Base-by-base conservation (phyloP, 2,797 vertebrate species). In the Simalia tracyae region DNA sequence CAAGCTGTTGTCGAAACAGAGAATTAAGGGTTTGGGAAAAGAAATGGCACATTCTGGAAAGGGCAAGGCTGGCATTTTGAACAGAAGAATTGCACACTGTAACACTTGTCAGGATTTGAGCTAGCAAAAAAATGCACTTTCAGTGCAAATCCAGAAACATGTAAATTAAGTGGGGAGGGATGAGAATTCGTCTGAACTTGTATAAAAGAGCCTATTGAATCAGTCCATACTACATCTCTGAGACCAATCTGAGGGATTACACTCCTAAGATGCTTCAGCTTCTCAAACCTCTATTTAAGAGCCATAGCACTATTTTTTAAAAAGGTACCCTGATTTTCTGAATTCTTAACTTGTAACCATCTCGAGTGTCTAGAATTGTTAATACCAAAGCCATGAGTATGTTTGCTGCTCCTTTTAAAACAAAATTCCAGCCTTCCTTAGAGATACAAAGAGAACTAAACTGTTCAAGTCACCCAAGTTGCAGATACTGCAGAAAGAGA, bases 271-370 rank as follows among this genome's bases (percentile, higher is more conserved):
- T 28, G 7, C 14, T 19, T 90, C 59, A 90, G 10, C 3, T 5
- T 15, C 17, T 60, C 36, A 60, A 24, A 59, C 28, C 36, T 46
- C 26, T n/a, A n/a, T 86, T 68, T 59, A 72, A n/a, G 17, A 81
- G 24, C 42, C 42, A 54, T 28, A 94, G 93, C 6, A 28, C 90
- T 89, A 90, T 93, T 95, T 95, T 95, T 28, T 93, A 95, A 93
- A 95, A 92, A 64, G 92, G 46, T 36, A 84, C 87, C 46, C 87
- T 91, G 89, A 93, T 93, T 91, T 94, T 68, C 66, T 4, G 90
- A 92, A 94, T 89, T 93, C 81, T 50, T n/a, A 90, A 63, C 61
- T 90, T 50, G 42, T 0, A 4, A 9, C 90, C 57, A 61, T 19
- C 84, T 63, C 17, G 11, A 24, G 28, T 1, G 14, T 0, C 81